These are phyloP conservation scores for Cephus sareptanus DNA, from an alignment of 2,888 invertebrate species.

Conservation along the genomic window DNA sequence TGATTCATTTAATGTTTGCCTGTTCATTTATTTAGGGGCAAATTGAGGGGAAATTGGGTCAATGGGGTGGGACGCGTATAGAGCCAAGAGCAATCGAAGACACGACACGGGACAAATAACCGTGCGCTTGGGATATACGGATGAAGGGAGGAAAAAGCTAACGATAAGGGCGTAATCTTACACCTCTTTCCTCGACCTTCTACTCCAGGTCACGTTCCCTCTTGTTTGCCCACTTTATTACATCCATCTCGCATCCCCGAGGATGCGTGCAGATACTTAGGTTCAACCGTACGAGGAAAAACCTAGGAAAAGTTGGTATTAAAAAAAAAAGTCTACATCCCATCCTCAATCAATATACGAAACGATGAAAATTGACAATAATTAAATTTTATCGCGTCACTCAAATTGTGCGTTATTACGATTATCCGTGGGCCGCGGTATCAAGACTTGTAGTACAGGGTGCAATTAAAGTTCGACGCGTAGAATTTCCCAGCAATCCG, in stretches of 20 bases:
- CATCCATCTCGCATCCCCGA: conserved; percentile 14
- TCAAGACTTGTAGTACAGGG: background rate
- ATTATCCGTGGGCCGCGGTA: background rate
- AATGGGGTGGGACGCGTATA: conserved; percentile 39
- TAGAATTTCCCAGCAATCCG: background rate
- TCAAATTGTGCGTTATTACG: background rate
- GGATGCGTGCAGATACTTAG: background rate
- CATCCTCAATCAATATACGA: background rate
- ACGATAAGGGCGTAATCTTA: conserved; percentile 60
- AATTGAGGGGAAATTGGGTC: conserved; percentile 61
- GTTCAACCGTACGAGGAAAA: background rate
- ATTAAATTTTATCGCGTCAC: background rate
- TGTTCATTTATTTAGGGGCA: conserved; percentile 56
- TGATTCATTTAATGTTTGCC: conserved; percentile 55
- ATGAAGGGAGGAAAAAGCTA: conserved; percentile 25
- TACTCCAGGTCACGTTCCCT: conserved; percentile 46
- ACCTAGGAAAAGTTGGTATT: background rate
- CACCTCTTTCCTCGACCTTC: conserved; percentile 47
- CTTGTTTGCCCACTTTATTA: conserved; percentile 58
- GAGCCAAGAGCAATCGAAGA: conserved; percentile 40
- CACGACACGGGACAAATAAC: conserved; percentile 56
- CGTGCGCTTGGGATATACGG: conserved; percentile 4
- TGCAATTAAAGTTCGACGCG: background rate
- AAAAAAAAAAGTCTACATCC: background rate
- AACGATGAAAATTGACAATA: background rate